Percentiles rank a stretch among this genome's conserved stretches.
Evolutionary conservation across 2,888 invertebrate genomes (phyloP).

Genomic region (Beris morrisii): DNA sequence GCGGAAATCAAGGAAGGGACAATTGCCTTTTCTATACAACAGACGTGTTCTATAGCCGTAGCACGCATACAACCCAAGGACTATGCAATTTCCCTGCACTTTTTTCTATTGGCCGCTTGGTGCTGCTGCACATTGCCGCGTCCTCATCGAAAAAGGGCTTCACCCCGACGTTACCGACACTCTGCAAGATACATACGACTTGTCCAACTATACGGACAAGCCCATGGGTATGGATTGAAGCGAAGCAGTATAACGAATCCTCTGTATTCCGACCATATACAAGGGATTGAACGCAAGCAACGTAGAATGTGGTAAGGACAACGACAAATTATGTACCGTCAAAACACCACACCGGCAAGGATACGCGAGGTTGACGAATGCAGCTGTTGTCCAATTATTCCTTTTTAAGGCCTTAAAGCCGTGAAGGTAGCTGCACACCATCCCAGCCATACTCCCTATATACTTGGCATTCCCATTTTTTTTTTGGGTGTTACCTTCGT

Average conservation of each 20-base stretch:
- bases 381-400: slow-evolving; percentile 18
- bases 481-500: background rate
- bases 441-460: background rate
- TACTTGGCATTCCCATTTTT: background rate
- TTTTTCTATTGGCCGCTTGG: background rate
- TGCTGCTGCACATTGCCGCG: background rate
- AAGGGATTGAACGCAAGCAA: background rate
- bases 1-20: slow-evolving; percentile 27
- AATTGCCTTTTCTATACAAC: background rate
- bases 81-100: background rate
- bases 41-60: background rate
- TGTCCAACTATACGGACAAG: background rate
- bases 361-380: slow-evolving; percentile 14
- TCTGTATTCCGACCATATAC: background rate
- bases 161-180: no score
- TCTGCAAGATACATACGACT: background rate
- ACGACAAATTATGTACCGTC: background rate
- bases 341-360: slow-evolving; percentile 10
- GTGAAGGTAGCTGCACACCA: background rate
- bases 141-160: background rate
- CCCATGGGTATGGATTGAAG: background rate
- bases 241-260: slow-evolving; percentile 10
- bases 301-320: background rate
- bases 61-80: no score
- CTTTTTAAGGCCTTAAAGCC: background rate